These are phyloP conservation scores for Toxotes lorentzi DNA, from an alignment of 2,797 vertebrate genomes.

Conservation along the genomic window DNA sequence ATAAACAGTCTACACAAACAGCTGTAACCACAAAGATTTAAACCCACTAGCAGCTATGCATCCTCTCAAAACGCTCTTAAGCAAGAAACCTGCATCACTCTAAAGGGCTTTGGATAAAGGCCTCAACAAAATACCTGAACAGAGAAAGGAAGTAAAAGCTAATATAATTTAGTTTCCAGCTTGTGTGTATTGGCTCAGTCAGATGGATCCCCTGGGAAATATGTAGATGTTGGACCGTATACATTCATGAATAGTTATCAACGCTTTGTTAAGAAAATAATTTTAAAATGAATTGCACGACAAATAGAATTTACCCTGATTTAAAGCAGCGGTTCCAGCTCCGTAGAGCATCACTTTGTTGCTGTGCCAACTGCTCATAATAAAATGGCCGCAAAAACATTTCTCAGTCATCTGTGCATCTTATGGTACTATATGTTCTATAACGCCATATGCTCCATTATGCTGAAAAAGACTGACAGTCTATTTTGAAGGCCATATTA, in stretches of 20 bases:
- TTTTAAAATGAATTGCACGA: conserved; percentile 21
- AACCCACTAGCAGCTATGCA: background rate
- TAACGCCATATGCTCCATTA: conserved; percentile 41
- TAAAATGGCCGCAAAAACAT: conserved; percentile 39
- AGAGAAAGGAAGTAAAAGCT: conserved; percentile 11
- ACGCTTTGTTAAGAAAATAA: conserved; percentile 33
- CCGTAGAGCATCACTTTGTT: conserved; percentile 40
- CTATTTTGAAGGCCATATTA: conserved; percentile 56
- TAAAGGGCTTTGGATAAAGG: background rate
- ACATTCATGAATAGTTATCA: conserved; percentile 36
- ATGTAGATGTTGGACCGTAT: conserved; percentile 9
- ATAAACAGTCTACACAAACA: background rate
- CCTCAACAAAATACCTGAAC: background rate
- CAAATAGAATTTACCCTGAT: conserved; percentile 13
- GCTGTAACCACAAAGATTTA: background rate
- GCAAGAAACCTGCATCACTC: background rate
- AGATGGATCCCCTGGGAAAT: conserved; percentile 12
- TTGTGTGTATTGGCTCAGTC: conserved; percentile 31
- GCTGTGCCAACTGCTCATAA: conserved; percentile 59
- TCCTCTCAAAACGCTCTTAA: background rate
- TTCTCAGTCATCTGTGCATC: conserved; percentile 41
- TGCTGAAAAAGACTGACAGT: conserved; percentile 31
- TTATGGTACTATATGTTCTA: conserved; percentile 24
- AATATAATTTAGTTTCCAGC: conserved; percentile 29
- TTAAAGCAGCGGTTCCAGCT: conserved; percentile 14